Conservation (phyloP, 1,140 invertebrate genomes). For the Drosophila elegans region DNA sequence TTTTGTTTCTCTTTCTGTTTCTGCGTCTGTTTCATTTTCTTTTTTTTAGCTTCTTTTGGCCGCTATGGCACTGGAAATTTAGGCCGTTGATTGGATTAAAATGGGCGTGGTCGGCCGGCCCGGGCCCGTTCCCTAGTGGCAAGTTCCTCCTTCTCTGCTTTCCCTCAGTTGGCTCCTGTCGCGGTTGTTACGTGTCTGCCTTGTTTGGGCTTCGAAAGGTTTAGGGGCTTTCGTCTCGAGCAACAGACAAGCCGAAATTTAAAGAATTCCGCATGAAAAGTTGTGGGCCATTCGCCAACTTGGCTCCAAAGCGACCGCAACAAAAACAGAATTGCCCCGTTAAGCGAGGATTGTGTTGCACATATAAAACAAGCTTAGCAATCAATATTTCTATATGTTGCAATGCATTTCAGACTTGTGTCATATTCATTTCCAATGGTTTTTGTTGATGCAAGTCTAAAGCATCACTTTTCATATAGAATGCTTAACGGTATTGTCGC, state of each 20-base stretch:
- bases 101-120: constrained; percentile 51
- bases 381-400: constrained; percentile 12
- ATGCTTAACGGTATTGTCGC: too few species aligned
- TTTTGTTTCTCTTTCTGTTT: background rate
- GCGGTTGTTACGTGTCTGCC: constrained; percentile 29
- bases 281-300: constrained; percentile 12
- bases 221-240: constrained; percentile 4
- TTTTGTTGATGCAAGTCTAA: too few species aligned
- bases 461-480: too few species aligned
- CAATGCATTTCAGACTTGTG: too few species aligned
- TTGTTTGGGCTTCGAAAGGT: background rate
- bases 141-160: background rate
- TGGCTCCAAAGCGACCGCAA: constrained; percentile 42
- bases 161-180: background rate
- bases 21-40: too few species aligned
- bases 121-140: background rate
- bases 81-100: constrained; percentile 59
- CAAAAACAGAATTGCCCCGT: constrained; percentile 42
- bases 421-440: too few species aligned
- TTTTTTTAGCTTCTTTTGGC: background rate
- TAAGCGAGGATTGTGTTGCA: constrained; percentile 33
- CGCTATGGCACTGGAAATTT: constrained; percentile 19
- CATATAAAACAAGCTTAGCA: constrained; percentile 6
- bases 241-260: constrained; percentile 33
- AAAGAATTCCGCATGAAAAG: constrained; percentile 24